These are phyloP conservation scores for Aix galericulata DNA, from an alignment of 2,113 vertebrate genomes.

Conservation along the genomic window DNA sequence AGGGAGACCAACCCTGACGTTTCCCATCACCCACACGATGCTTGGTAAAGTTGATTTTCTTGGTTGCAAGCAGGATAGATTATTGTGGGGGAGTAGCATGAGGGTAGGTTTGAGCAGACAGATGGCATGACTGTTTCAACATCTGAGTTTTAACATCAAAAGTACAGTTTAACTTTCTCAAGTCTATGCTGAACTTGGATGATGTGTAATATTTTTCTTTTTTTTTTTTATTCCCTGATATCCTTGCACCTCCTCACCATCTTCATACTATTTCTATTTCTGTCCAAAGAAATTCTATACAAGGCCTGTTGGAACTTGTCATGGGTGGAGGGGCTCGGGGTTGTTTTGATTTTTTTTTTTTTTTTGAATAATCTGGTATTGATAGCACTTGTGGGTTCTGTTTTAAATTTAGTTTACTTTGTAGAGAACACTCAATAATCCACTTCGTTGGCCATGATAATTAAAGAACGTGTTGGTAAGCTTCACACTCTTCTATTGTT, in stretches of 20 bases:
- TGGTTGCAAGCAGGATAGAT: background rate
- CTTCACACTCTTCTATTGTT: constrained; percentile 20
- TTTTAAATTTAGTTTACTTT: background rate
- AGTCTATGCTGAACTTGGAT: background rate
- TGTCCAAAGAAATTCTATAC: background rate
- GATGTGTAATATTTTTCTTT: background rate
- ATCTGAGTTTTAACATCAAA: background rate
- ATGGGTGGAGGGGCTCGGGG: fast-evolving
- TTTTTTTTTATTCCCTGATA: background rate
- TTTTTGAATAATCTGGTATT: background rate
- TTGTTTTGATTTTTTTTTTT: background rate
- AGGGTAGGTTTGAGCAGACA: background rate
- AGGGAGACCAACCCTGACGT: constrained; percentile 91
- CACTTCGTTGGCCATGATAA: background rate
- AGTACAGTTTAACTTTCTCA: background rate
- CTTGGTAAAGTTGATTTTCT: constrained; percentile 78
- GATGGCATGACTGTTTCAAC: background rate
- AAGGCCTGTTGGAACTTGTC: background rate
- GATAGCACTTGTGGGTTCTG: background rate
- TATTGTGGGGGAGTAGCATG: background rate
- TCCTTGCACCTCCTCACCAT: background rate
- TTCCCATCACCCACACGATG: constrained; percentile 95
- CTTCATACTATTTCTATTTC: background rate
- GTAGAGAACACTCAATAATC: background rate
- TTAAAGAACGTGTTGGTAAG: background rate